These are phyloP conservation scores for Malthinus seriepunctatus DNA, from an alignment of 2,888 invertebrate species.

Conservation along the genomic window DNA sequence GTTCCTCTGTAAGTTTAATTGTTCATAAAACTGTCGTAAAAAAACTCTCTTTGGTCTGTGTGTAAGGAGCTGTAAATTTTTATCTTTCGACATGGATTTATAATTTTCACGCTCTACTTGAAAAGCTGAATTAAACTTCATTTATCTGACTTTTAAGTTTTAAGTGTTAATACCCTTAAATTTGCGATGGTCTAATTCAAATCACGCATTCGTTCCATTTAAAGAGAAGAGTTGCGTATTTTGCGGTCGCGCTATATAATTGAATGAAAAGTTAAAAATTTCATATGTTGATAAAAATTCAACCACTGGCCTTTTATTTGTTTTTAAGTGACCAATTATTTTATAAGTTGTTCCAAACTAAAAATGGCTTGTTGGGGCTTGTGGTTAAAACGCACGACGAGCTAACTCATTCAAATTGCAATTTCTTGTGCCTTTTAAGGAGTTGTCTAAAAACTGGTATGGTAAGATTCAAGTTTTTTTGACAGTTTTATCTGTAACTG, in stretches of 20 bases:
- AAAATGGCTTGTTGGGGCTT: slow-evolving; percentile 9
- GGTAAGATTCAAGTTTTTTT: not conserved
- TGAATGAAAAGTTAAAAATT: not conserved
- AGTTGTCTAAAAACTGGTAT: slow-evolving; percentile 5
- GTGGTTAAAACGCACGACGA: not conserved
- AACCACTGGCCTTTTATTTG: slow-evolving; percentile 9
- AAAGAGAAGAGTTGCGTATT: slow-evolving; percentile 8
- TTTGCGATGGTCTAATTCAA: slow-evolving; percentile 17
- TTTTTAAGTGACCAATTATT: slow-evolving; percentile 7
- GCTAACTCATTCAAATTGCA: not conserved
- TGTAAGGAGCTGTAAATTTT: not conserved
- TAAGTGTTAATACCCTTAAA: slow-evolving; percentile 5
- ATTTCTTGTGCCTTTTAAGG: slow-evolving; percentile 17
- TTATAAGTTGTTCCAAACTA: slow-evolving; percentile 5
- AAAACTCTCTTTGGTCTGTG: too few species aligned
- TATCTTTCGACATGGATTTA: not conserved
- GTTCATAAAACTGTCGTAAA: too few species aligned
- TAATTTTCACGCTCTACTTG: not conserved
- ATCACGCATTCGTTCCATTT: slow-evolving; percentile 5
- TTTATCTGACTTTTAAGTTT: too few species aligned
- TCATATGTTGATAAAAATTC: slow-evolving; percentile 1
- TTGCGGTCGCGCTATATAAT: not conserved
- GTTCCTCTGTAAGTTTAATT: too few species aligned
- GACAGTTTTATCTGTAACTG: not conserved
- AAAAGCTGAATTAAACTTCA: not conserved